Base-by-base conservation (phyloP, 2,797 vertebrate species). In the Champsocephalus gunnari region DNA sequence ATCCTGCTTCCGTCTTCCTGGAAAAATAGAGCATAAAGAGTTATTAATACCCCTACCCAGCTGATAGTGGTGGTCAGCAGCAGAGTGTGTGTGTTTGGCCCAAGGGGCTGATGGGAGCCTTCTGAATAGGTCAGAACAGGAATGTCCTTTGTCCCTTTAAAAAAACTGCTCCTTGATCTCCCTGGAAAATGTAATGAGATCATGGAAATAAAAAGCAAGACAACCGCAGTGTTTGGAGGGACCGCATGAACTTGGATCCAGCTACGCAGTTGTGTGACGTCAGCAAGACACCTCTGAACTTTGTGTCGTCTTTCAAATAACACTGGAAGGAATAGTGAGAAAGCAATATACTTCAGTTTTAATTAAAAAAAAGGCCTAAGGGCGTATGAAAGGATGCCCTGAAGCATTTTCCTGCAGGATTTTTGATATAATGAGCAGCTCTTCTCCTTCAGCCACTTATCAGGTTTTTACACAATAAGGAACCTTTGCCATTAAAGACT, bases 41-140 rank as follows among this genome's bases (percentile, higher is more conserved):
- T 92, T 94, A 91, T 93, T 90, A 93, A 93, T 94, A 92, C 63
- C 67, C 54, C 34, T 9, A 38, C 47, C 54, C 60, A 72, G 80
- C 71, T 80, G 75, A 85, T 83, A 79, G 73, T 45, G 19, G 79
- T 76, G 63, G 83, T 84, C 70, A 66, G 73, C 65, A 69, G 63
- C 47, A 59, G 41, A 53, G 34, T 38, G 28, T 28, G 28, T 64
- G 43, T 45, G 57, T 73, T 49, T 58, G 73, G 75, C 66, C 49
- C 9, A 38, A 63, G 43, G 61, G 85, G 78, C 41, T 0, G 0
- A 47, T 63, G 55, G 69, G 19, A 51, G 65, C 47, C 59, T 69
- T 77, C 74, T 72, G 74, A 80, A 84, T 66, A 69, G 72, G 56
- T 58, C 55, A 73, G 53, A 76, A 83, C 63, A 77, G 47, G 41